These are phyloP conservation scores for Machimus atricapillus DNA, from an alignment of 2,888 invertebrate species.

Conservation along the genomic window DNA sequence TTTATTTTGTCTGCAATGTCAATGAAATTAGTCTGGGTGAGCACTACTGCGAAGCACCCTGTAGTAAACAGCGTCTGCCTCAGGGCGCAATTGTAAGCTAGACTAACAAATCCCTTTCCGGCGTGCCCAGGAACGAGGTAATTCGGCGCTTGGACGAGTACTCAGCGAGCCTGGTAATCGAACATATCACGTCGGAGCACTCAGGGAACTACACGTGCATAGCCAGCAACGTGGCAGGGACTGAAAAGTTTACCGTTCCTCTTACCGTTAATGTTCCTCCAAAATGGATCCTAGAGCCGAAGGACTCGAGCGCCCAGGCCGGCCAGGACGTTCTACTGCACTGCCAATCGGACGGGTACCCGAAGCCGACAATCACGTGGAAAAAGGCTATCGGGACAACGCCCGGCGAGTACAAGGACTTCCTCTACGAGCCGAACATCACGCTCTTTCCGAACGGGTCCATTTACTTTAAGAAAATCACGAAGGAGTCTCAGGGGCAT, in stretches of 20 bases:
- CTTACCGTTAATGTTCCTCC: conserved; percentile 89
- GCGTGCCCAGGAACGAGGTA: conserved; percentile 62
- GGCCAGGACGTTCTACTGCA: conserved; percentile 84
- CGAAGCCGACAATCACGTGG: conserved; percentile 87
- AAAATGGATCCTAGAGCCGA: conserved; percentile 86
- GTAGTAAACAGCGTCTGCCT: neutral
- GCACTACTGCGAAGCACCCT: neutral
- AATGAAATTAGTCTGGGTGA: too few relatives aligned
- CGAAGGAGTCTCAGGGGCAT: conserved; percentile 87
- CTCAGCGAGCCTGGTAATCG: conserved; percentile 84
- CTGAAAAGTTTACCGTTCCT: conserved; percentile 78
- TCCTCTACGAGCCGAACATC: conserved; percentile 79
- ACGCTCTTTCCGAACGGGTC: conserved; percentile 83
- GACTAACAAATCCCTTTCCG: neutral
- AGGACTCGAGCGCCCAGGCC: conserved; percentile 81
- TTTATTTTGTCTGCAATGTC: too few relatives aligned
- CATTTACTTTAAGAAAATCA: conserved; percentile 80
- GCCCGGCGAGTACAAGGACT: conserved; percentile 84
- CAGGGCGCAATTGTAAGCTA: neutral
- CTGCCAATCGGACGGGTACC: conserved; percentile 92
- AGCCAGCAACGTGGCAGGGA: conserved; percentile 83
- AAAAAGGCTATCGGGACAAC: conserved; percentile 82
- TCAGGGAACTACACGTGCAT: conserved; percentile 93
- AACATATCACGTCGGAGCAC: conserved; percentile 83
- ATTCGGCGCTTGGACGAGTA: conserved; percentile 79